A percentile compares a stretch with the other conserved stretches of the same genome.
These are phyloP conservation scores for Caenorhabditis panamensis DNA, from an alignment of 2,888 invertebrate genomes.

Conservation along the genomic window DNA sequence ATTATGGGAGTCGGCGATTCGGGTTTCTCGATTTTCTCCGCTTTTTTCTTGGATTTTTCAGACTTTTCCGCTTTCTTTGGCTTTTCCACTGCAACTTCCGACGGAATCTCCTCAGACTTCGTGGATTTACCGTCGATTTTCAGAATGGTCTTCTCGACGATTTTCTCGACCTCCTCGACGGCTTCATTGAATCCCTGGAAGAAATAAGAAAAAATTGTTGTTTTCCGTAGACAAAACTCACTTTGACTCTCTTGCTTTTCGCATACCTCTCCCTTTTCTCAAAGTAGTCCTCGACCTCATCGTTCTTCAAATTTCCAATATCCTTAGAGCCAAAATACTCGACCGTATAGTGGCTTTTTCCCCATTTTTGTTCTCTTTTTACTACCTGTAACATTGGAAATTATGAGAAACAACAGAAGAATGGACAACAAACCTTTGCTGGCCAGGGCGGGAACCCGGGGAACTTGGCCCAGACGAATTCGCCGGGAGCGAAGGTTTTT, in stretches of 20 bases:
- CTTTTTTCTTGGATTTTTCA: not conserved
- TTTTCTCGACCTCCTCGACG: conserved; percentile 25
- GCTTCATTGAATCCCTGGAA: conserved; percentile 44
- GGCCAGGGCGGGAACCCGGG: conserved; percentile 99
- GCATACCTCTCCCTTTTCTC: conserved; percentile 37
- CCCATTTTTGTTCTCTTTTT: conserved; percentile 11
- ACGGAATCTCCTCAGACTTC: not conserved
- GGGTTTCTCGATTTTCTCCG: conserved; percentile 9
- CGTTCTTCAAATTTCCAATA: conserved; percentile 8
- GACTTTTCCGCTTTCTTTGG: not conserved
- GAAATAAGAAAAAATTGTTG: not conserved
- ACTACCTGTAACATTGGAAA: conserved; percentile 22
- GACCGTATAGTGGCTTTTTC: conserved; percentile 23
- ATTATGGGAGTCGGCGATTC: not conserved
- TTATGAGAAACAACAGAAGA: too few relatives aligned
- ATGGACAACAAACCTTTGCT: conserved; percentile 86
- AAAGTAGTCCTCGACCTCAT: conserved; percentile 43
- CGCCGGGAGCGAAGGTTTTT: conserved; percentile 53
- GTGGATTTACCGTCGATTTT: not conserved
- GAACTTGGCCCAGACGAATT: conserved; percentile 93
- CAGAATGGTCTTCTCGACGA: conserved; percentile 6
- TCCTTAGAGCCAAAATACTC: conserved; percentile 39
- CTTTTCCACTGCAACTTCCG: not conserved
- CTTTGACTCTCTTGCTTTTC: conserved; percentile 31
- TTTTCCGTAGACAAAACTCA: not conserved